Evolutionary conservation across 2,888 invertebrate genomes (phyloP).

Genomic region (Dasysyrphus albostriatus): DNA sequence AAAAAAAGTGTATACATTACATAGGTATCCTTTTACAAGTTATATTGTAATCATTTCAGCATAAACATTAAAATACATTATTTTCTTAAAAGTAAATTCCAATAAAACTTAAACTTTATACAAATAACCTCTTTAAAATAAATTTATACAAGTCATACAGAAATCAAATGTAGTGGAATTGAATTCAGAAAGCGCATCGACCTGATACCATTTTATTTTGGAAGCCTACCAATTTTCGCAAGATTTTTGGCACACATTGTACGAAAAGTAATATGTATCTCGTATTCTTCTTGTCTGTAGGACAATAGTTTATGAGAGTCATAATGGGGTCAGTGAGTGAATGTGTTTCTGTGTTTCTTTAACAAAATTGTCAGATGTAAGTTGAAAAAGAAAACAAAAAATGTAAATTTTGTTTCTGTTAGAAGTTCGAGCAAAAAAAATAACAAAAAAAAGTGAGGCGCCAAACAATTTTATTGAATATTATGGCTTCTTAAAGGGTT

Average conservation of each 20-base stretch:
- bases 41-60: too few species aligned
- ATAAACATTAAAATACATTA: too few species aligned
- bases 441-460: too few species aligned
- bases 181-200: conserved; percentile 18
- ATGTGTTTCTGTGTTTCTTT: conserved; percentile 16
- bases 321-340: conserved; percentile 15
- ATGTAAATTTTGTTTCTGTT: neutral
- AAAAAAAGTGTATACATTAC: too few species aligned
- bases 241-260: conserved; percentile 13
- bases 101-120: neutral
- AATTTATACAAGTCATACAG: neutral
- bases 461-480: neutral
- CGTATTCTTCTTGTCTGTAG: neutral
- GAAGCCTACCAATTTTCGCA: conserved; percentile 24
- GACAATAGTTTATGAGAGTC: conserved; percentile 8
- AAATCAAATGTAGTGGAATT: conserved; percentile 28
- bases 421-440: neutral
- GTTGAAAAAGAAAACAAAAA: neutral
- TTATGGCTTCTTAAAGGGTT: too few species aligned
- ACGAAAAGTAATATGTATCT: neutral
- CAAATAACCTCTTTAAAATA: neutral
- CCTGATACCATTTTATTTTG: conserved; percentile 31
- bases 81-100: too few species aligned
- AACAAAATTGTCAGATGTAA: neutral
- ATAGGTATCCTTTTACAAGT: too few species aligned